phyloP scores from a whole-genome alignment of 2,888 invertebrate species.

The Pomacea canaliculata region DNA sequence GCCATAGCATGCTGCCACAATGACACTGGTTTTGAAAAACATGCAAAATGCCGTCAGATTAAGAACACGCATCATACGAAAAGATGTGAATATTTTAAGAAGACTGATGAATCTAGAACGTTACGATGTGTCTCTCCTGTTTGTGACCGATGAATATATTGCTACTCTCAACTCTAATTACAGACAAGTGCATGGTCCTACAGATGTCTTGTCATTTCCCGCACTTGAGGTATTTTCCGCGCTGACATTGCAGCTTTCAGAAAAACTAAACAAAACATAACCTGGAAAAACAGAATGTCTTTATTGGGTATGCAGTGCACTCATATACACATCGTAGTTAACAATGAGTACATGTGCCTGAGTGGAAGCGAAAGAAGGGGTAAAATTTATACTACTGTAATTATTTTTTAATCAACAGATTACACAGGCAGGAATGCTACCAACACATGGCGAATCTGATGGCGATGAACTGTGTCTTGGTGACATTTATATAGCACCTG shows the following conservation, averaged over 20 bases:
- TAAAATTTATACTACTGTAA: neutral
- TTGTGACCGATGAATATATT: constrained; percentile 26
- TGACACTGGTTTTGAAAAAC: constrained; percentile 30
- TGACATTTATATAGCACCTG: constrained; percentile 33
- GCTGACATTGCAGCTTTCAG: too few relatives aligned
- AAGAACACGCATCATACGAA: constrained; percentile 11
- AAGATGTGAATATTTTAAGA: constrained; percentile 11
- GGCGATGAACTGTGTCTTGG: constrained; percentile 32
- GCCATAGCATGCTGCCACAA: neutral
- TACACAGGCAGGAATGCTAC: too few relatives aligned
- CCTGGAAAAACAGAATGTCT: neutral
- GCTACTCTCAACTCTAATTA: constrained; percentile 22
- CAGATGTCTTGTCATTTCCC: constrained; percentile 35
- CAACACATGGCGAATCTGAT: too few relatives aligned
- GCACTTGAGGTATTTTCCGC: constrained; percentile 25
- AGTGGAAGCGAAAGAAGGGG: neutral
- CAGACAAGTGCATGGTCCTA: constrained; percentile 27
- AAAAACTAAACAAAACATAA: too few relatives aligned
- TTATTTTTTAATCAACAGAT: neutral
- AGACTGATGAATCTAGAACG: constrained; percentile 14
- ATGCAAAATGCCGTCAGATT: constrained; percentile 26
- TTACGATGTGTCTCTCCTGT: constrained; percentile 26
- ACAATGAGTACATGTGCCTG: neutral
- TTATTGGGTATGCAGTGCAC: neutral
- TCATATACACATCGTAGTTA: neutral